Evolutionary conservation across 2,113 vertebrate species (phyloP).

Genomic region (Ardeotis arabs): DNA sequence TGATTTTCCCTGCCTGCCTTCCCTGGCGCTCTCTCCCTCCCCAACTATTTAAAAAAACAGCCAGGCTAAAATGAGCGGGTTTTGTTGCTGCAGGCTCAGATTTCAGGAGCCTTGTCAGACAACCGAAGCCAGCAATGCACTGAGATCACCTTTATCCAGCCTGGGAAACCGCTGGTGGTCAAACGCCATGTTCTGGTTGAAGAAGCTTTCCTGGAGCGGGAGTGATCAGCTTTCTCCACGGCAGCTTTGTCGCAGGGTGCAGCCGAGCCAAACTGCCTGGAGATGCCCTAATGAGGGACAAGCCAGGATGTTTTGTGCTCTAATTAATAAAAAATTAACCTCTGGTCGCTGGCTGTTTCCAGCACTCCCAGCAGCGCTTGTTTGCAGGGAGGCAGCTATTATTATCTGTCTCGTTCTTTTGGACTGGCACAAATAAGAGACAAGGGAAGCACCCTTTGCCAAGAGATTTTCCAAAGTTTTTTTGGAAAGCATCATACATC

Average conservation of each 20-base stretch:
- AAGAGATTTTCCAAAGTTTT: not conserved
- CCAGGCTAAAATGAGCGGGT: not conserved
- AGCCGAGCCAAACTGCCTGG: conserved; percentile 15
- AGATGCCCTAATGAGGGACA: conserved; percentile 23
- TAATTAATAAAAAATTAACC: conserved; percentile 82
- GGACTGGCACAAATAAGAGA: conserved; percentile 58
- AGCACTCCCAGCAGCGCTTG: conserved; percentile 36
- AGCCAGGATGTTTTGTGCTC: conserved; percentile 69
- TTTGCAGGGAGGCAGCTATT: conserved; percentile 69
- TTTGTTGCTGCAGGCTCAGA: conserved; percentile 26
- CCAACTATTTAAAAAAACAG: not conserved
- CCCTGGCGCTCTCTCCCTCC: not conserved
- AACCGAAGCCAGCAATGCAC: not conserved
- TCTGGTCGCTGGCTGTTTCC: conserved; percentile 49
- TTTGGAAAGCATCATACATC: not conserved
- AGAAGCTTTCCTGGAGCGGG: not conserved
- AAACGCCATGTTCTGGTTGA: not conserved
- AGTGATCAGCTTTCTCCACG: not conserved
- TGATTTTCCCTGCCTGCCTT: not conserved
- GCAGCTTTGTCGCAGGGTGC: not conserved
- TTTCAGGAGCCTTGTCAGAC: conserved; percentile 34
- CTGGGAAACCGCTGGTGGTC: not conserved
- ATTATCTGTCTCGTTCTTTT: conserved; percentile 72
- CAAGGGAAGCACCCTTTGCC: not conserved
- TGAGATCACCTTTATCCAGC: not conserved